These are phyloP conservation scores for Ormyrus pomaceus DNA, from an alignment of 2,888 invertebrate species.

Conservation along the genomic window DNA sequence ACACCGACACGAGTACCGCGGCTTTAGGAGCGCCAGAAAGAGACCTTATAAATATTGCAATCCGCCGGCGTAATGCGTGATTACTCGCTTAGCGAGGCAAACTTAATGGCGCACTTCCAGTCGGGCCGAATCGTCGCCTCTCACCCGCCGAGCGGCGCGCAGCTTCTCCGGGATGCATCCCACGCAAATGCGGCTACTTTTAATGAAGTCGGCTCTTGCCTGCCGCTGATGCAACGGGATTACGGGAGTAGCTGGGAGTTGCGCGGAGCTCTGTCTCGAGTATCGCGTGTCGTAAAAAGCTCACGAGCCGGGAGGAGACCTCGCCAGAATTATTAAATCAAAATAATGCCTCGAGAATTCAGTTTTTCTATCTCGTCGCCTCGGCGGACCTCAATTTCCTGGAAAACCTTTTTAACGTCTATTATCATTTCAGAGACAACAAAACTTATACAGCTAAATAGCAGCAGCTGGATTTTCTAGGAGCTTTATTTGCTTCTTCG, in stretches of 20 bases:
- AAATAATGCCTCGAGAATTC: neutral
- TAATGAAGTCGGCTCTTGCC: conserved; percentile 25
- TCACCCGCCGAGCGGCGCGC: too few species aligned
- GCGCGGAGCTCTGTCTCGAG: neutral
- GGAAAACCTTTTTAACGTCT: too few species aligned
- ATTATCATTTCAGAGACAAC: too few species aligned
- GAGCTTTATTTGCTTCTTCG: too few species aligned
- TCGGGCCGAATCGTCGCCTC: neutral
- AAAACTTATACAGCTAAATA: too few species aligned
- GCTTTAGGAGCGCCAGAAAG: neutral
- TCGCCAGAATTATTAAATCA: neutral
- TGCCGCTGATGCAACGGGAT: conserved; percentile 2
- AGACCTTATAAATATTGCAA: conserved; percentile 3
- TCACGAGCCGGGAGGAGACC: neutral
- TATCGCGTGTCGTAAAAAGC: conserved; percentile 26
- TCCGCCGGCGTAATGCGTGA: conserved; percentile 12
- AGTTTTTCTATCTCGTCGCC: too few species aligned
- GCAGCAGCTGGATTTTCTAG: too few species aligned
- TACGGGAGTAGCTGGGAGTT: conserved; percentile 4
- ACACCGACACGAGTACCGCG: too few species aligned
- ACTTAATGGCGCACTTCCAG: conserved; percentile 1
- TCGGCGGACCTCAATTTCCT: too few species aligned
- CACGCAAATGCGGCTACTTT: conserved; percentile 12
- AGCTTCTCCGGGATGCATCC: neutral
- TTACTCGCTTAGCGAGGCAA: conserved; percentile 2